Base-by-base conservation (phyloP, 2,113 vertebrate species). In the Halichoerus grypus region DNA sequence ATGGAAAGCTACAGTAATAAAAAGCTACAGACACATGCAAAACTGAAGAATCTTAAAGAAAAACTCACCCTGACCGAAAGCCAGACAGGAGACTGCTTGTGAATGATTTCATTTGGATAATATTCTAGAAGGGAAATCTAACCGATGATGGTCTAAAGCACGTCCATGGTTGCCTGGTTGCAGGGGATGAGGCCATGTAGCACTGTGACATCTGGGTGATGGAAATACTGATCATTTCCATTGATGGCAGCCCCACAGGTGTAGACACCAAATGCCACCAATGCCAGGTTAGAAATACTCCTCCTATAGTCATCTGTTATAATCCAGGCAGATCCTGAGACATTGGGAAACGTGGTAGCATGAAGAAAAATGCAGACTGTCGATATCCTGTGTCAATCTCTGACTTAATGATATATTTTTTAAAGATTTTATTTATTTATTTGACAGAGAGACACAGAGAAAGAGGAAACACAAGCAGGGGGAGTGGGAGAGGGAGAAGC, bases 281-380 rank as follows among this genome's bases (percentile, higher is more conserved):
- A 5, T 36, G 21, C 21, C 15, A 15, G 72, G 7, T 16, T 33
- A 42, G 71, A 51, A 24, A 9, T 0, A 0, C 12, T 24, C 33
- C 26, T 53, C 1, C 0, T 1, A 0, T 0, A 1, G 14, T 61
- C n/a, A 72, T 46, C 42, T 16, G 9, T 53, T 1, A 2, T 46
- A 22, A 22, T 2, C 28, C 6, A 26, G 57, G 12, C n/a, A 31
- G 79, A 39, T 10, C 13, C 86, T 1, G 3, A 18, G 51, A 18
- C 0, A 0, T 12, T 31, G 5, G 7, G 86, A n/a, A n/a, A 9
- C 33, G 63, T 11, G 15, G 49, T 2, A 16, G 33, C 49, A 7
- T 6, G 21, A 28, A 24, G 49, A 5, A 36, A 57, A 65, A 28
- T 0, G 15, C 22, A 1, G 28, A 10, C 36, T 4, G 0, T 28